A percentile compares a stretch with the other conserved stretches of the same genome.
Conservation (phyloP, 35 echinoderm and acorn worm species). For the Holothuria glaberrima region DNA sequence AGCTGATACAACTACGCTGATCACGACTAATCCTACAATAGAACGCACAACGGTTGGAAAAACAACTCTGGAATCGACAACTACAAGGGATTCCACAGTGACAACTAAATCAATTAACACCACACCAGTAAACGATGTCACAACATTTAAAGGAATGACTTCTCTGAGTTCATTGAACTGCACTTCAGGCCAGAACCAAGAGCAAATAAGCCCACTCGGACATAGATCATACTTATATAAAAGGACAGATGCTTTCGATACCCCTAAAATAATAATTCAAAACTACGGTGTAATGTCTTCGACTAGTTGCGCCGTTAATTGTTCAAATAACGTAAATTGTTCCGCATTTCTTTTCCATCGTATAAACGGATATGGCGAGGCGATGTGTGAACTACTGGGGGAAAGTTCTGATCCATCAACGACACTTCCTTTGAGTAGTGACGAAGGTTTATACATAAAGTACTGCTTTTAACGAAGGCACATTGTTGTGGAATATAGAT, state of each 20-base stretch:
- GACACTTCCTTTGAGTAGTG: not conserved
- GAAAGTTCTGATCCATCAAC: not conserved
- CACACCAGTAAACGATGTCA: not conserved
- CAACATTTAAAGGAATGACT: not conserved
- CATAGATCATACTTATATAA: slow-evolving; percentile 4
- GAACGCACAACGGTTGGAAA: too few relatives aligned
- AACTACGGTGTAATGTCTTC: not conserved
- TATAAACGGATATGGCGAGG: not conserved
- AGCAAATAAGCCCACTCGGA: not conserved
- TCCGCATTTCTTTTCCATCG: slow-evolving; percentile 21
- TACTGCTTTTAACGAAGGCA: not conserved
- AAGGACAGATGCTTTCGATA: not conserved
- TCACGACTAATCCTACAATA: too few relatives aligned
- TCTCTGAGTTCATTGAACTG: too few relatives aligned
- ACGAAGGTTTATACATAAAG: not conserved
- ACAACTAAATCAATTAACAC: not conserved
- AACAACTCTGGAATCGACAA: not conserved
- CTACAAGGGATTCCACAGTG: not conserved
- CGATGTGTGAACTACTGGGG: slow-evolving; percentile 12
- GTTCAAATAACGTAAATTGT: slow-evolving; percentile 14
- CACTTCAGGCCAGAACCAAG: too few relatives aligned
- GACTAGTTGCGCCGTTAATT: slow-evolving; percentile 15
- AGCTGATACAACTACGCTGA: not conserved
- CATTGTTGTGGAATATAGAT: not conserved
- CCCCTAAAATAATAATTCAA: not conserved